Conservation (phyloP, 1,140 invertebrate genomes). For the Scaptomyza graminum region DNA sequence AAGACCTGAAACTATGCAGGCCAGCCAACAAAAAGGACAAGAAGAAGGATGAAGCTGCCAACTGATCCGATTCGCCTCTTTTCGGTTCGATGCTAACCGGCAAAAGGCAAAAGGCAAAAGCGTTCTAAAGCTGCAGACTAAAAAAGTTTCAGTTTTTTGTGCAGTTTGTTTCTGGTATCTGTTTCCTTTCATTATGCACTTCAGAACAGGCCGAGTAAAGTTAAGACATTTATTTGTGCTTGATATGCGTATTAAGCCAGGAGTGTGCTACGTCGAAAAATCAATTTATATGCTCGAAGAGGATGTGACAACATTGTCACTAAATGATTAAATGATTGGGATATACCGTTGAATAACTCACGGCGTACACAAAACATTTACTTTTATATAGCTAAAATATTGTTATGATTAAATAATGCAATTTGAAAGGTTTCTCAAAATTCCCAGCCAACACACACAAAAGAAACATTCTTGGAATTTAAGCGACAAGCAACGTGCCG, state of each 20-base stretch:
- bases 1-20: conserved; percentile 45
- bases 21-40: conserved; percentile 14
- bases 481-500: neutral
- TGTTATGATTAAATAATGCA: neutral
- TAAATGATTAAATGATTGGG: neutral
- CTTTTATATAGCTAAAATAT: neutral
- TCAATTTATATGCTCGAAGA: no score
- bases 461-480: neutral
- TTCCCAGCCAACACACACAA: neutral
- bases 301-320: no score
- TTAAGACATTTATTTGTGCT: neutral
- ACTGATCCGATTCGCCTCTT: conserved; percentile 13
- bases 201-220: neutral
- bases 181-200: neutral
- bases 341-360: neutral
- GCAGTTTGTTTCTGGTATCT: neutral
- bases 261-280: no score
- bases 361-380: neutral
- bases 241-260: neutral
- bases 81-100: conserved; percentile 46
- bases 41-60: neutral
- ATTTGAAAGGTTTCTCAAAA: neutral
- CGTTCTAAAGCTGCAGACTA: conserved; percentile 5
- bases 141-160: conserved; percentile 1
- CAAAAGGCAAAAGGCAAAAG: conserved; percentile 25